These are phyloP conservation scores for Muscidifurax raptorellus DNA, from an alignment of 1,140 invertebrate species.

Conservation along the genomic window DNA sequence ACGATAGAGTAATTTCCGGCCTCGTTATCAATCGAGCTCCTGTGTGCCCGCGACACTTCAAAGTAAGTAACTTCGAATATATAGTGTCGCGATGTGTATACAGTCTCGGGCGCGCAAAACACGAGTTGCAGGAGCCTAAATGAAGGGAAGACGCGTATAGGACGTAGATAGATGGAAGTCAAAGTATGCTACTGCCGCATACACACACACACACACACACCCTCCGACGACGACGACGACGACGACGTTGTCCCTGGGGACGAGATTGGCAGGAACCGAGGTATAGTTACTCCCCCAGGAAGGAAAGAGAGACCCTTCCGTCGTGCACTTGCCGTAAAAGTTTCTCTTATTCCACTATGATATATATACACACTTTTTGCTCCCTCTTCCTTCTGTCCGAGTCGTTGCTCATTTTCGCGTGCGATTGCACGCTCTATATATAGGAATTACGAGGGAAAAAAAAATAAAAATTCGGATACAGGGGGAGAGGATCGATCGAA, in stretches of 20 bases:
- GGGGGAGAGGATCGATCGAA: neutral
- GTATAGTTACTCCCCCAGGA: constrained; percentile 17
- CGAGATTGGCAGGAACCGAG: constrained; percentile 31
- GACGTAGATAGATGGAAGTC: neutral
- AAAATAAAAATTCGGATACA: neutral
- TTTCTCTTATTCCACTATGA: neutral
- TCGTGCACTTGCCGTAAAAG: neutral
- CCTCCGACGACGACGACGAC: neutral
- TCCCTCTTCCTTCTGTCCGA: neutral
- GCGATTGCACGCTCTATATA: neutral
- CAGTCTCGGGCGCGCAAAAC: neutral
- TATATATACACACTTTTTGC: neutral
- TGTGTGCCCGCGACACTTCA: neutral
- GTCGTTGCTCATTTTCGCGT: neutral
- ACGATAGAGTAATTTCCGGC: too few species aligned
- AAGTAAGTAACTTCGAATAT: constrained; percentile 16
- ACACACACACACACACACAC: neutral
- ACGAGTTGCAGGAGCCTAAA: neutral
- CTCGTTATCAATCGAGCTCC: neutral
- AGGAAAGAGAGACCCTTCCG: constrained; percentile 2
- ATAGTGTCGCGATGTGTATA: neutral
- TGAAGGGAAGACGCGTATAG: neutral
- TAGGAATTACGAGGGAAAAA: neutral
- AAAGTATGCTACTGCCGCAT: neutral
- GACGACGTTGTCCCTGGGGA: neutral